Evolutionary conservation across 2,113 vertebrate species (phyloP), one percentile per base, ranked within the genome.

Genomic region (Axis porcinus): DNA sequence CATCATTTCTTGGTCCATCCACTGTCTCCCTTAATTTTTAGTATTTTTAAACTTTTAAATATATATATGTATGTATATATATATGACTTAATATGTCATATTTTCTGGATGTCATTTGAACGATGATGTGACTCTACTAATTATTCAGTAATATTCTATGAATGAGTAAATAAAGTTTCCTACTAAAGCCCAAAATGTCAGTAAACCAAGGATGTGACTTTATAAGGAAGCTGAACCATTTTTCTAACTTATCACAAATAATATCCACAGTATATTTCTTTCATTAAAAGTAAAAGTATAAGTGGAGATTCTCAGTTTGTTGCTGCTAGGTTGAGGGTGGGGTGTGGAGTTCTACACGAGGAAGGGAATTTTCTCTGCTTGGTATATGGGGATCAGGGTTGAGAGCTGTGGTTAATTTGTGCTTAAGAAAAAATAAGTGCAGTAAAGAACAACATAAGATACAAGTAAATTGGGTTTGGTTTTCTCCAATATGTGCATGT

Each of bases 71-170:
- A 13, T 45, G 13, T 78, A 9, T 28, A 4, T 78, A 30, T 79
- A 17, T 47, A 11, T 10, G 7, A 89, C 58, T 91, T 93, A 54
- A 36, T 47, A 88, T 74, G 21, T 90, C 47, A 45, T 70, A 85
- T 57, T 93, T 67, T 93, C 78, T 85, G 17, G 6, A 89, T 86
- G 15, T 91, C 28, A 95, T 88, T 86, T 96, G 27, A 83, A 86
- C 28, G 40, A 82, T 86, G 25, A 64, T 27, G 1, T 36, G 7
- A 14, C 23, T n/a, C 55, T 57, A 82, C 16, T 74, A 93, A 83
- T 64, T 88, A 97, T 7, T 86, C 43, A 85, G 52, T 84, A 97
- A 86, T 92, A 97, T 30, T 94, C 70, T 91, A 54, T 76, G 84
- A 96, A 91, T 91, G 21, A 95, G 92, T 82, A 82, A 85, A 90